Conservation (phyloP, 2,888 invertebrate genomes). For the Tachina fera region DNA sequence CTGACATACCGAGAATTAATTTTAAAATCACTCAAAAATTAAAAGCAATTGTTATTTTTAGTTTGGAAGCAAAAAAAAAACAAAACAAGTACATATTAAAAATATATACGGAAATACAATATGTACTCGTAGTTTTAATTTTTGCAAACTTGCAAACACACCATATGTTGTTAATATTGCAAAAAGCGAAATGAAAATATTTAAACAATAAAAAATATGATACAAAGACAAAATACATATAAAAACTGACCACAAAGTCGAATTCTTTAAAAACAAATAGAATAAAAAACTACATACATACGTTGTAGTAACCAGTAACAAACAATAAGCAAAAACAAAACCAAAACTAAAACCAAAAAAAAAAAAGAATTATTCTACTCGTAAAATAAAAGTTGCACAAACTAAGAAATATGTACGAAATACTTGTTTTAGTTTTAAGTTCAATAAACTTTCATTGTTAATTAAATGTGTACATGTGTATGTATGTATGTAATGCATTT, state of each 20-base stretch:
- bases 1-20: too few species aligned
- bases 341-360: neutral
- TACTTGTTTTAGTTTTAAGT: conserved; percentile 23
- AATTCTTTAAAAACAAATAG: neutral
- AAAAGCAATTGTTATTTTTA: too few species aligned
- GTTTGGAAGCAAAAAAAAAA: too few species aligned
- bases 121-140: too few species aligned
- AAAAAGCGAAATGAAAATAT: conserved; percentile 11
- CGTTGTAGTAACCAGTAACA: neutral
- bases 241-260: neutral
- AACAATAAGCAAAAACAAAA: neutral
- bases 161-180: conserved; percentile 7
- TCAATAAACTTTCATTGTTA: conserved; percentile 62
- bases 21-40: too few species aligned
- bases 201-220: conserved; percentile 10
- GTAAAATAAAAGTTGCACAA: conserved; percentile 10
- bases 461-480: neutral
- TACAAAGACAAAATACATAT: neutral
- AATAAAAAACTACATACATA: neutral
- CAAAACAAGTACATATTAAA: too few species aligned
- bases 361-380: neutral
- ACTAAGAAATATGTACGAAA: conserved; percentile 25
- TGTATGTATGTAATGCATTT: neutral
- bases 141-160: neutral
- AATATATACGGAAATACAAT: too few species aligned